Evolutionary conservation across 2,113 vertebrate species (phyloP), one percentile per base, ranked within the genome.

Genomic region (Phalacrocorax pelagicus): DNA sequence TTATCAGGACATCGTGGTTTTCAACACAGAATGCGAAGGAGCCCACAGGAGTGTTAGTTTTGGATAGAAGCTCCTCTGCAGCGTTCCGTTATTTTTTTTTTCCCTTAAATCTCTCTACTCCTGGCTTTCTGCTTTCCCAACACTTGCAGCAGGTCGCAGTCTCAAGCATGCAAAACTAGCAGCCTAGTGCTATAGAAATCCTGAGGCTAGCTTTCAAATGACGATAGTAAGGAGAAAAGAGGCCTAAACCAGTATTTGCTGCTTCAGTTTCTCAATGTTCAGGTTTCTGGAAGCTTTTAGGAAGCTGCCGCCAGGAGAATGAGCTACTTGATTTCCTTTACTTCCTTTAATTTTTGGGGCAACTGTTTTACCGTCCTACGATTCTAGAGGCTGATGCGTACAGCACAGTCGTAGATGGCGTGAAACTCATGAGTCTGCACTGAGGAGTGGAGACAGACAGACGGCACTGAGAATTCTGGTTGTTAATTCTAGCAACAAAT

Each of bases 121-220:
- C 10, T 14, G 46, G 36, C 29, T 42, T 69, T 52, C n/a, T 70
- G 61, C 81, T 84, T 90, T 80, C 67, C 51, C 36, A 61, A 2
- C 86, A 44, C 75, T 63, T 61, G 12, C 86, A 89, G 91, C 86
- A 93, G 92, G 86, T 95, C 91, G 88, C 92, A 94, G 91, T 58
- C 77, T 91, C 65, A 52, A 63, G 66, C 78, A 20, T 11, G 34
- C 44, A 16, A 6, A 57, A 15, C 29, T 7, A 6, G 44, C 42
- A 93, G 54, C 55, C 7, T 15, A 4, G 23, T 5, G 11, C 46
- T 2, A 2, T 36, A 4, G 16, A 29, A 86, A 58, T 81, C 23
- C 15, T 9, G 22, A 90, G 24, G 27, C 26, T 74, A 23, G 38
- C 8, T n/a, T 55, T 38, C 59, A 19, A 36, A 20, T 66, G 11